Evolutionary conservation across 2,888 invertebrate genomes (phyloP), one percentile per base, ranked within the genome.

Genomic region (Phyllotreta striolata): DNA sequence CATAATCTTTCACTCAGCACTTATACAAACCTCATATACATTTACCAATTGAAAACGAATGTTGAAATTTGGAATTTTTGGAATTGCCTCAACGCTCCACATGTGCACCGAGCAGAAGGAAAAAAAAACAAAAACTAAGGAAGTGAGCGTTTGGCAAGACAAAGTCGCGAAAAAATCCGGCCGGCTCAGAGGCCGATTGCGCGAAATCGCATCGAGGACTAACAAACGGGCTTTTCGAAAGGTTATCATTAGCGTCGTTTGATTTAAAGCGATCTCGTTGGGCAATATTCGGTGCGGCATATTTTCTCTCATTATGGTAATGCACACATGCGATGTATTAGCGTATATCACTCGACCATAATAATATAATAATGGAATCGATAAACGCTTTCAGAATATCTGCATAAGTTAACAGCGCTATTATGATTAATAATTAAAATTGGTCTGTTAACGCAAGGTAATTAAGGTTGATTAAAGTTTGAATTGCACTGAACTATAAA

Each of bases 261-360:
- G 5, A 12, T 52, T 39, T 52, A 52, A 52, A 34, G 24, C 13
- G 10, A 6, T n/a, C 52, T 38, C 1, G 38, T 52, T 52, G 10
- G 7, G 52, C 38, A 52, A 52, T 52, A 7, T 52, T 52, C n/a
- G 41, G 4, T 38, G 38, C 38, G 13, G 39, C 39, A 52, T 39
- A 52, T 52, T 52, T 52, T 52, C 52, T 52, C 52, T 52, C 38
- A 52, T 52, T 52, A 52, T 52, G 52, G 38, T 52, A 52, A 52
- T 52, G 10, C 37, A 38, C 3, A 14, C 38, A 52, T 52, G 38
- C 52, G 38, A 52, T 38, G 38, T 52, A 35, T 24, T 24, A 38
- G 7, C 39, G 38, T 38, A 52, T 10, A 14, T 10, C 44, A 44
- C 12, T 44, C 14, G 7, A 44, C 10, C 44, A 7, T 13, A 10